These are phyloP conservation scores for Atta cephalotes DNA, from an alignment of 1,140 invertebrate genomes.

Conservation along the genomic window DNA sequence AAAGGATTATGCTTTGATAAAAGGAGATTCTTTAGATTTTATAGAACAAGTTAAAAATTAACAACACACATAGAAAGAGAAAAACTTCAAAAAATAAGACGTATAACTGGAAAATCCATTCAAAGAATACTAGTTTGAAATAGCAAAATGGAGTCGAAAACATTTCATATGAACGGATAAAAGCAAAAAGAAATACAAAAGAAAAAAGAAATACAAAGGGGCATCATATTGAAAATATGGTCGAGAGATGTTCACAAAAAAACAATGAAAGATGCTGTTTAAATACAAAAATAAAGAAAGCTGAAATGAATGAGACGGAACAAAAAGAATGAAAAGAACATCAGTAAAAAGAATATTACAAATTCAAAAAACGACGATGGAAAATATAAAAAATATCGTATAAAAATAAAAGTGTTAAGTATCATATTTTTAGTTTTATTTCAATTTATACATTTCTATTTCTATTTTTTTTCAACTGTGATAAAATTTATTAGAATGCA, in stretches of 20 bases:
- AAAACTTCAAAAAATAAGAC: background rate
- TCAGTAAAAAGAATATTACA: constrained; percentile 20
- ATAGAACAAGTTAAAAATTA: constrained; percentile 8
- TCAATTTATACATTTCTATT: constrained; percentile 1
- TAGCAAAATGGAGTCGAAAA: background rate
- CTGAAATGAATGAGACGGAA: constrained; percentile 1
- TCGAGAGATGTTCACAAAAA: constrained; percentile 54
- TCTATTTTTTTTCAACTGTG: background rate
- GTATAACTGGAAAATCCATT: constrained; percentile 24
- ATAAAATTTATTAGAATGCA: background rate
- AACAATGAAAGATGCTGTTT: constrained; percentile 7
- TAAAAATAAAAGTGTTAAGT: background rate
- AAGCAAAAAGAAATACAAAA: constrained; percentile 14
- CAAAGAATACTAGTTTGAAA: constrained; percentile 2
- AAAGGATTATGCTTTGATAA: background rate
- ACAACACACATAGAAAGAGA: constrained; percentile 31
- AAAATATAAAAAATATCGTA: background rate
- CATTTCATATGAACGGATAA: background rate
- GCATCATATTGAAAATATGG: constrained; percentile 37
- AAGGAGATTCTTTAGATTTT: background rate
- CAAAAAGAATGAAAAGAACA: constrained; percentile 15
- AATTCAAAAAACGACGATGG: background rate
- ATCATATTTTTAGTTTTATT: background rate
- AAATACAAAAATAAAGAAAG: background rate
- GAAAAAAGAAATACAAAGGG: constrained; percentile 3